Evolutionary conservation across 2,888 invertebrate genomes (phyloP).

Genomic region (Blomia tropicalis): DNA sequence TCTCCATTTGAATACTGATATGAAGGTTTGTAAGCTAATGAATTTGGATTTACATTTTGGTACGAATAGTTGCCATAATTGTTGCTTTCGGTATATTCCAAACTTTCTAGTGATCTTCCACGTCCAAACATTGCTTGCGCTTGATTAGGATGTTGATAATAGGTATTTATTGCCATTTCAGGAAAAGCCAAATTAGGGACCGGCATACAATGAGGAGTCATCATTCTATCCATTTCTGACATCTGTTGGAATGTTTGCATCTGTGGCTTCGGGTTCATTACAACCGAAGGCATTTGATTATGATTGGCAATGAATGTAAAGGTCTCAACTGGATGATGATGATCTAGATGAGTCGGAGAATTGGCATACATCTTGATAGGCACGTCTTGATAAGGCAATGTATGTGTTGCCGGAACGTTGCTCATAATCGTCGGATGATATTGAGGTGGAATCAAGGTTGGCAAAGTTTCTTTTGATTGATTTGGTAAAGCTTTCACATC

Average conservation of each 20-base stretch:
- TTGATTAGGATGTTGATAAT: neutral
- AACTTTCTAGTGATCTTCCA: slow-evolving; percentile 29
- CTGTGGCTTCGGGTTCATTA: neutral
- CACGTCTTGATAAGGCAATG: slow-evolving; percentile 20
- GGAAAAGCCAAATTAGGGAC: neutral
- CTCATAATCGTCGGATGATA: neutral
- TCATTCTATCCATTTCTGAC: neutral
- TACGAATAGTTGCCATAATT: slow-evolving; percentile 3
- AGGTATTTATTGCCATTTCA: neutral
- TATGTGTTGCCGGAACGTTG: neutral
- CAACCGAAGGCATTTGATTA: neutral
- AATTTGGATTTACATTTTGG: neutral
- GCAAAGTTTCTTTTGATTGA: neutral
- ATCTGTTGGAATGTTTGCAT: slow-evolving; percentile 3
- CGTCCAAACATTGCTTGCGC: neutral
- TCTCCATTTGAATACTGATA: neutral
- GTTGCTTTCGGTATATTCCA: slow-evolving; percentile 25
- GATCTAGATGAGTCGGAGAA: neutral
- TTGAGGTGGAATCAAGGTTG: neutral
- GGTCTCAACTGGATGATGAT: neutral
- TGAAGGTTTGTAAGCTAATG: neutral
- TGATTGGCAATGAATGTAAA: neutral
- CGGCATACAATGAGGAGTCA: neutral
- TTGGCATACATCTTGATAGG: slow-evolving; percentile 23
- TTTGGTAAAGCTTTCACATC: neutral